Conservation (phyloP, 2,888 invertebrate species). For the Acholoe squamosa region DNA sequence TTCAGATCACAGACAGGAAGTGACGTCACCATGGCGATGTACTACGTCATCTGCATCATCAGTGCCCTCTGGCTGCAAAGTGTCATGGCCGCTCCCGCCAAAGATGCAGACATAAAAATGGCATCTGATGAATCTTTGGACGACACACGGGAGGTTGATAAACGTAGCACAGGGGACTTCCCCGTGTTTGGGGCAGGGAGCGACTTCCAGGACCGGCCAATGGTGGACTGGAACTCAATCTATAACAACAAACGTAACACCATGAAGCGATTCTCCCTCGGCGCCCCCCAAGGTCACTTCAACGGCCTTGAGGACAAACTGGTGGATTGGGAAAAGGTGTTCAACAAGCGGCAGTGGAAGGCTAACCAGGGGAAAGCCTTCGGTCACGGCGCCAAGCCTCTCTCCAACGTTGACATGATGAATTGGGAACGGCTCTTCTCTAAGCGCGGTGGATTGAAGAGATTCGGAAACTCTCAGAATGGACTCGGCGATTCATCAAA, state of each 20-base stretch:
- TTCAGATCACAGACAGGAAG: neutral
- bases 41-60: conserved; percentile 34
- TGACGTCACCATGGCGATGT: neutral
- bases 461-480: neutral
- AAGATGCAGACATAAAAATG: neutral
- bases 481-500: neutral
- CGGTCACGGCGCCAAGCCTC: neutral
- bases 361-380: neutral
- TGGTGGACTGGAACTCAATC: conserved; percentile 44
- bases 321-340: conserved; percentile 26
- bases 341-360: conserved; percentile 41
- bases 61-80: conserved; percentile 8
- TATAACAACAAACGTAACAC: conserved; percentile 31
- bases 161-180: conserved; percentile 34
- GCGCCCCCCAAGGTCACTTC: neutral
- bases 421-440: conserved; percentile 25
- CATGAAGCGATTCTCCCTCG: neutral
- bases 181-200: conserved; percentile 7
- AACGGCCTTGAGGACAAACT: neutral
- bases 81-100: neutral
- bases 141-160: neutral
- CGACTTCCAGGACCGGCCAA: neutral
- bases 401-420: neutral
- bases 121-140: neutral
- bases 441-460: neutral